Conservation (phyloP, 2,888 invertebrate species). For the Hirtodrosophila trivittata region DNA sequence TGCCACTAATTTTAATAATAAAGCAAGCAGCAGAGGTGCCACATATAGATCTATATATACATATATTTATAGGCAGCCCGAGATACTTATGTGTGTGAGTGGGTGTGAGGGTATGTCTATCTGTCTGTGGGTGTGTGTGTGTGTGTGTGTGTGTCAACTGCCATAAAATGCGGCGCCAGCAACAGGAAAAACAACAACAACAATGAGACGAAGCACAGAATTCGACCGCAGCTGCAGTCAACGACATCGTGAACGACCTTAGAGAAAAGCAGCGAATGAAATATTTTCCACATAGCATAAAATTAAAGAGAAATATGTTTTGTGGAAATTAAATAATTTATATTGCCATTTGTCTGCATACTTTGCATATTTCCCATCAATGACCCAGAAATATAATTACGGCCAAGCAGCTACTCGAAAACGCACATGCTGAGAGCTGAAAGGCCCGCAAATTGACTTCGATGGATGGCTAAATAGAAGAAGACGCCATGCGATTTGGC, state of each 20-base stretch:
- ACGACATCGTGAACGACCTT: constrained; percentile 57
- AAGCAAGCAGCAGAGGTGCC: constrained; percentile 31
- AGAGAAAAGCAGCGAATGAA: constrained; percentile 25
- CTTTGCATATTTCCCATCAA: constrained; percentile 66
- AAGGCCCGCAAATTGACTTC: constrained; percentile 59
- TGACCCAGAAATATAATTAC: constrained; percentile 67
- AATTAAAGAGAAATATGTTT: constrained; percentile 53
- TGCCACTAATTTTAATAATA: constrained; percentile 64
- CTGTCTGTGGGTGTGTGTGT: constrained; percentile 14
- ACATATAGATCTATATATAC: constrained; percentile 4
- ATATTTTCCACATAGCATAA: constrained; percentile 53
- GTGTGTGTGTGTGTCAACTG: constrained; percentile 38
- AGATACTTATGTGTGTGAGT: constrained; percentile 31
- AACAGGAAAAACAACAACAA: constrained; percentile 39
- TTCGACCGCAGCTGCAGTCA: constrained; percentile 57
- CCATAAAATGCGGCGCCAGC: constrained; percentile 70
- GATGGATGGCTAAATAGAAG: constrained; percentile 47
- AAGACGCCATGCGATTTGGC: constrained; percentile 38
- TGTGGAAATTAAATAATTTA: constrained; percentile 70
- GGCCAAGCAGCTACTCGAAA: constrained; percentile 37
- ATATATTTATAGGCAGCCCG: constrained; percentile 19
- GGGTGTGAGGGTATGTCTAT: constrained; percentile 11
- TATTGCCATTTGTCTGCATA: constrained; percentile 71
- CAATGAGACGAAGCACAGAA: constrained; percentile 11
- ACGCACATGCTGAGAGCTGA: constrained; percentile 39